A percentile compares a stretch with the other conserved stretches of the same genome.
These are phyloP conservation scores for Caenorhabditis wallacei DNA, from an alignment of 2,888 invertebrate species.

Conservation along the genomic window DNA sequence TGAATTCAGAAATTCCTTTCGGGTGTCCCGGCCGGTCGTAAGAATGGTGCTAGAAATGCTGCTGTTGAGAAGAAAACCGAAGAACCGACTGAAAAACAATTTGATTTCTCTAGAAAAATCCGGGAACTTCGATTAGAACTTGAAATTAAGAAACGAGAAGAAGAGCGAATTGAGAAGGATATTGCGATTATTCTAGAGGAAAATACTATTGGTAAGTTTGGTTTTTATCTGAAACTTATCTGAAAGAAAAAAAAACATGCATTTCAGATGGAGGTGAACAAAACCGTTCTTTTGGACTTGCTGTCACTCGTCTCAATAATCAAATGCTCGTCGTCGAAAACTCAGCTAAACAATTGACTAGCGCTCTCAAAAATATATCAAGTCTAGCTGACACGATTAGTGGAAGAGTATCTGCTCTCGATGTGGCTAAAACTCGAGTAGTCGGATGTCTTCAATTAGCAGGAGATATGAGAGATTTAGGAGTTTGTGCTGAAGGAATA, in stretches of 20 bases:
- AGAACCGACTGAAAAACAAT: not conserved
- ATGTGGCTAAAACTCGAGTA: conserved; percentile 94
- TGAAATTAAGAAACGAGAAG: conserved; percentile 70
- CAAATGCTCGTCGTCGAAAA: conserved; percentile 85
- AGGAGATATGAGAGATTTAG: conserved; percentile 85
- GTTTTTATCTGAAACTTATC: no score
- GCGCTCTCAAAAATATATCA: conserved; percentile 87
- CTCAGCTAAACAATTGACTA: conserved; percentile 90
- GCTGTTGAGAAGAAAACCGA: not conserved
- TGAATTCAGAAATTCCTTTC: conserved; percentile 41
- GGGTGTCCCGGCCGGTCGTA: conserved; percentile 60
- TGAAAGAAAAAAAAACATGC: not conserved
- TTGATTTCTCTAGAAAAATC: conserved; percentile 67
- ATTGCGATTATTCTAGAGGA: conserved; percentile 73
- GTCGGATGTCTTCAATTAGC: conserved; percentile 95
- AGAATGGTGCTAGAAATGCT: conserved; percentile 28
- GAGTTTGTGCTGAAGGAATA: conserved; percentile 94
- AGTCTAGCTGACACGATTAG: conserved; percentile 80
- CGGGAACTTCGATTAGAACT: conserved; percentile 74
- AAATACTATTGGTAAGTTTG: conserved; percentile 61
- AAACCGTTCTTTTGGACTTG: conserved; percentile 76
- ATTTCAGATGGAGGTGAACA: conserved; percentile 75
- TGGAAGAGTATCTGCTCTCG: conserved; percentile 93
- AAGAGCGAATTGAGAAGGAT: conserved; percentile 75
- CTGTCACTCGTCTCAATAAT: conserved; percentile 79